phyloP scores from a whole-genome alignment of 2,113 vertebrate genomes.

The Pelobates fuscus region DNA sequence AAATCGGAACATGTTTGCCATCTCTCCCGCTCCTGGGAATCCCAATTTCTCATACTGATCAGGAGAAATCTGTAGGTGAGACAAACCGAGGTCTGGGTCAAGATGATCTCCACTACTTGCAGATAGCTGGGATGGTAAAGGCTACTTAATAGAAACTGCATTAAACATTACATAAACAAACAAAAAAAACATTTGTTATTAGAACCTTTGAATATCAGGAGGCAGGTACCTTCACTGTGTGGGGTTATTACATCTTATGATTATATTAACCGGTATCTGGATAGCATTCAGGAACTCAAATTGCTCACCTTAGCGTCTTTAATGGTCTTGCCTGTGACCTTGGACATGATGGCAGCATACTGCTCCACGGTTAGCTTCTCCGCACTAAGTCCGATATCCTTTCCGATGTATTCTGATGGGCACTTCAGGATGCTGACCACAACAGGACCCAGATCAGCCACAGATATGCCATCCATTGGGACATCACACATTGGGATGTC shows the following conservation, averaged over 20 bases:
- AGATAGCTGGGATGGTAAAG: too few relatives aligned
- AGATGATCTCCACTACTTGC: too few relatives aligned
- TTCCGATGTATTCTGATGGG: conserved; percentile 51
- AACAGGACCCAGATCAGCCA: conserved; percentile 61
- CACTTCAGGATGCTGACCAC: conserved; percentile 64
- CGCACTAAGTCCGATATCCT: conserved; percentile 60
- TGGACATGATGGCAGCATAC: conserved; percentile 57
- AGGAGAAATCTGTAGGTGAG: conserved; percentile 58
- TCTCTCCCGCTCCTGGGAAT: conserved; percentile 53
- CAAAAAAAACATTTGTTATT: too few relatives aligned
- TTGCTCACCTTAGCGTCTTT: conserved; percentile 58
- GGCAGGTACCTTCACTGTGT: too few relatives aligned
- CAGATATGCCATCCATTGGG: conserved; percentile 55
- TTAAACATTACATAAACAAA: too few relatives aligned
- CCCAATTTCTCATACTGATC: conserved; percentile 57
- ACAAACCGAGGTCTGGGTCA: too few relatives aligned
- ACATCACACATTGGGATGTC: conserved; percentile 62
- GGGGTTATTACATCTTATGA: too few relatives aligned
- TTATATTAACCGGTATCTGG: too few relatives aligned
- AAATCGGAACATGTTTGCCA: conserved; percentile 67
- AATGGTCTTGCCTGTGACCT: conserved; percentile 53
- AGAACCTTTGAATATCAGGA: too few relatives aligned
- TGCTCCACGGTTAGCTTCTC: conserved; percentile 60
- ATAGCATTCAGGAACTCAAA: too few relatives aligned
- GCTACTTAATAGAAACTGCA: too few relatives aligned